Percentiles rank a stretch among this genome's conserved stretches.
phyloP scores from a whole-genome alignment of 2,797 vertebrate species.

The Strix occidentalis region DNA sequence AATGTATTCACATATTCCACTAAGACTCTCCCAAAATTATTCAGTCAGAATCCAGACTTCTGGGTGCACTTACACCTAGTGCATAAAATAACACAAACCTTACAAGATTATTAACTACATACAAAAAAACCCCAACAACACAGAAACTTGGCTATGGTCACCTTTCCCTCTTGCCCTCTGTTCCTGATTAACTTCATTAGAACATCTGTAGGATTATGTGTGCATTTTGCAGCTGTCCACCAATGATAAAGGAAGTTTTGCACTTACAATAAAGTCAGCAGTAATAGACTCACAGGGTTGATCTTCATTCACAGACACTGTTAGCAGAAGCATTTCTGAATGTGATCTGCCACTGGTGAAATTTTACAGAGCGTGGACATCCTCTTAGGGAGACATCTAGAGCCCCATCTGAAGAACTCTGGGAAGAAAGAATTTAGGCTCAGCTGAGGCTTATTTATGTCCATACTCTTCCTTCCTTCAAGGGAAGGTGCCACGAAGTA shows the following conservation, averaged over 20 bases:
- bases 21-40: background rate
- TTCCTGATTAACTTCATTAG: background rate
- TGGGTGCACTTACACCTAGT: background rate
- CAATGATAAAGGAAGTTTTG: background rate
- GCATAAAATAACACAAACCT: background rate
- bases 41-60: background rate
- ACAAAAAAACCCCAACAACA: background rate
- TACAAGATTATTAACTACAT: background rate
- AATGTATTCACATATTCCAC: background rate
- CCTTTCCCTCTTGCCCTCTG: background rate
- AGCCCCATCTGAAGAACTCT: background rate
- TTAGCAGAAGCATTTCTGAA: background rate
- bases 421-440: background rate
- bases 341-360: background rate
- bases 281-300: background rate
- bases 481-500: background rate
- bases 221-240: background rate
- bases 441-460: background rate
- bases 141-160: background rate
- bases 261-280: background rate
- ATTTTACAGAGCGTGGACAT: accelerated
- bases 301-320: background rate
- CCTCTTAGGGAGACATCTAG: background rate
- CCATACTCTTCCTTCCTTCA: background rate
- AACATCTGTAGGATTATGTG: background rate